These are phyloP conservation scores for Micrastur ruficollis DNA, from an alignment of 2,797 vertebrate genomes.

Conservation along the genomic window DNA sequence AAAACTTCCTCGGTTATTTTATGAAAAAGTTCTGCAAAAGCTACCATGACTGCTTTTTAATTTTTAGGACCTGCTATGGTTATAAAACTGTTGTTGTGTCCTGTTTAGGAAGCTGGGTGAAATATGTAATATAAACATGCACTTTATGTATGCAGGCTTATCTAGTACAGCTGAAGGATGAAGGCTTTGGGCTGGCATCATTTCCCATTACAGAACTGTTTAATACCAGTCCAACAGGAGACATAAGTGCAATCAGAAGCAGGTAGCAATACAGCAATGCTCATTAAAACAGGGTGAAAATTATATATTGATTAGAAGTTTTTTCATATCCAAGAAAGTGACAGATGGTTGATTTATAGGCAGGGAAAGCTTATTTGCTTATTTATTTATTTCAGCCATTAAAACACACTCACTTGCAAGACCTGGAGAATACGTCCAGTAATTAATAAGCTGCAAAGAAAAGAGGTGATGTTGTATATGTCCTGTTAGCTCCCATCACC, in stretches of 20 bases:
- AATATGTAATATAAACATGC: background rate
- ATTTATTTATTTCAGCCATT: conserved; percentile 10
- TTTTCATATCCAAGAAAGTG: background rate
- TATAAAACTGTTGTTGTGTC: background rate
- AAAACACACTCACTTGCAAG: background rate
- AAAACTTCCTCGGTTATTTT: background rate
- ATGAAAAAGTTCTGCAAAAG: background rate
- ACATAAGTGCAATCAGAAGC: background rate
- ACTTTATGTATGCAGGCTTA: background rate
- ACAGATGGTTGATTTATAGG: conserved; percentile 12
- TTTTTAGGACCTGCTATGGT: background rate
- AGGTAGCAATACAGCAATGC: background rate
- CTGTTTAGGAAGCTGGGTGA: background rate
- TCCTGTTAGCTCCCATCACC: background rate
- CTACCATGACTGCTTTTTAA: background rate
- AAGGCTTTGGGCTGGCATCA: background rate
- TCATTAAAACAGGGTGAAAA: conserved; percentile 9
- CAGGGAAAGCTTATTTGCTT: background rate
- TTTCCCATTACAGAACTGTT: background rate
- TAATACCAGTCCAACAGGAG: background rate
- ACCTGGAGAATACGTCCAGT: background rate
- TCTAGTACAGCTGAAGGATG: background rate
- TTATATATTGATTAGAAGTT: conserved; percentile 12
- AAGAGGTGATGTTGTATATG: background rate
- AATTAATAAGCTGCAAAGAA: conserved; percentile 15